Conservation (phyloP, 2,888 invertebrate species). For the Sceliomorpha sp. region DNA sequence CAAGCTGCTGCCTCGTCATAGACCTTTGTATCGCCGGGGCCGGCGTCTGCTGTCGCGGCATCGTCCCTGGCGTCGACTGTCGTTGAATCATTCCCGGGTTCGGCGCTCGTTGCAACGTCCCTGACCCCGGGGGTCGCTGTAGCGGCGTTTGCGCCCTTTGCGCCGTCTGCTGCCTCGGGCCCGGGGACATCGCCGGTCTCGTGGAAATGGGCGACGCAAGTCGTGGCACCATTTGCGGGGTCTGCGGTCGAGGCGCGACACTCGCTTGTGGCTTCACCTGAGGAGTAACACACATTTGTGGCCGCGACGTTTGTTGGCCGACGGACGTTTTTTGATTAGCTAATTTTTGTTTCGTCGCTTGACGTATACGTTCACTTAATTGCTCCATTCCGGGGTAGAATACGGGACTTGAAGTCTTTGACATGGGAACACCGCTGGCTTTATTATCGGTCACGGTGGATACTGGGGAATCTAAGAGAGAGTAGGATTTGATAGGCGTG, state of each 20-base stretch:
- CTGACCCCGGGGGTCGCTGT: too few relatives aligned
- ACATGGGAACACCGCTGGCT: conserved; percentile 24
- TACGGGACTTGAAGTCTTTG: conserved; percentile 52
- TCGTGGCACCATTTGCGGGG: conserved; percentile 13
- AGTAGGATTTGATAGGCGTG: background rate
- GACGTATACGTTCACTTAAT: conserved; percentile 69
- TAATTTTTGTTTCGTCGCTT: conserved; percentile 64
- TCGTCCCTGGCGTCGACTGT: background rate
- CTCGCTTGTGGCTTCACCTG: conserved; percentile 10
- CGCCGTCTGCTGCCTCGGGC: too few relatives aligned
- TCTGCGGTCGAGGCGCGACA: conserved; percentile 18
- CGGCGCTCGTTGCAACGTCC: too few relatives aligned
- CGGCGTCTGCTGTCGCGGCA: background rate
- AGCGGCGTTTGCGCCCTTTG: too few relatives aligned
- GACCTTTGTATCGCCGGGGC: background rate
- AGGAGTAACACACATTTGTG: conserved; percentile 5
- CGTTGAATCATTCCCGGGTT: too few relatives aligned
- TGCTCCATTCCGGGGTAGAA: conserved; percentile 66
- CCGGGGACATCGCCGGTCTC: background rate
- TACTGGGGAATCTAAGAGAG: conserved; percentile 8
- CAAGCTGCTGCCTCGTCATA: too few relatives aligned
- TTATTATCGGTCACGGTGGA: background rate
- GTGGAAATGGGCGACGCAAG: too few relatives aligned
- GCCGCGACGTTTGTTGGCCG: conserved; percentile 59
- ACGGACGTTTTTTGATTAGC: conserved; percentile 34